Percentiles rank a stretch among this genome's conserved stretches.
Evolutionary conservation across 2,797 vertebrate species (phyloP).

Genomic region (Ataeniobius toweri): DNA sequence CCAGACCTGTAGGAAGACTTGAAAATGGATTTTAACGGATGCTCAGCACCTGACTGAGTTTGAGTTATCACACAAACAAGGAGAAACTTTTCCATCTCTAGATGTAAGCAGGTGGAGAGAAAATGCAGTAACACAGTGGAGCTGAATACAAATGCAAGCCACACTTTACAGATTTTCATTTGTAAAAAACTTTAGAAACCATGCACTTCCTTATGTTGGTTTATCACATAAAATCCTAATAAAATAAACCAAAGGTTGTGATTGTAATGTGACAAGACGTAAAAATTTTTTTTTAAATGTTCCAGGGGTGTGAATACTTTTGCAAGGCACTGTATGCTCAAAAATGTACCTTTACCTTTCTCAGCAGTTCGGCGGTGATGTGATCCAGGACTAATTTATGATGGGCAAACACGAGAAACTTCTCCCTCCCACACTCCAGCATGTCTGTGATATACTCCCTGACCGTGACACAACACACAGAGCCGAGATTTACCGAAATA

Average conservation of each 20-base stretch:
- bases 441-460: constrained; percentile 95
- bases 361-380: constrained; percentile 82
- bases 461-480: constrained; percentile 37
- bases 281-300: no score
- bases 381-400: constrained; percentile 91
- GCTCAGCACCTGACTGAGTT: neutral
- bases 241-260: neutral
- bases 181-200: neutral
- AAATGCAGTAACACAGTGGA: neutral
- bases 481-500: constrained; percentile 5
- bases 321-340: neutral
- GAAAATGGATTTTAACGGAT: neutral
- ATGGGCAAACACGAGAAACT: constrained; percentile 97
- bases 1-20: neutral
- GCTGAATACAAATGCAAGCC: neutral
- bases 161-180: neutral
- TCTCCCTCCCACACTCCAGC: constrained; percentile 92
- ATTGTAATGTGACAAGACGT: no score
- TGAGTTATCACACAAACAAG: neutral
- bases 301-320: neutral
- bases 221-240: neutral
- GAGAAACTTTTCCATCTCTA: neutral
- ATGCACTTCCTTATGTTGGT: neutral
- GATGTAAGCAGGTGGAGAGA: neutral
- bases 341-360: constrained; percentile 81